Base-by-base conservation (phyloP, 2,113 vertebrate species). In the Rhinogobius similis region DNA sequence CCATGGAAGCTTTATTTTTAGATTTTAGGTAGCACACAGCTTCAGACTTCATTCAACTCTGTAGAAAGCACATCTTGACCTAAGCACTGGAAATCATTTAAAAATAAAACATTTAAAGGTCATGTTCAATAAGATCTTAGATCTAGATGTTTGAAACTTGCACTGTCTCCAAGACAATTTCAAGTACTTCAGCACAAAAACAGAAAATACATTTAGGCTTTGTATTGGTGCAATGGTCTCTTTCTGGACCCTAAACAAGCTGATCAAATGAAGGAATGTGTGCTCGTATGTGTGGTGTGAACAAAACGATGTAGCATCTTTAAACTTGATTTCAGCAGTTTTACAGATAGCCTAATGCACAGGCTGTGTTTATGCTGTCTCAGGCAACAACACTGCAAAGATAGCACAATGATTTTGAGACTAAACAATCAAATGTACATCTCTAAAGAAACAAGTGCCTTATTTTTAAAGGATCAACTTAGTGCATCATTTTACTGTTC, bases 381-480 rank as follows among this genome's bases (percentile, higher is more conserved):
- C 79, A 79, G 83, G 82, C 79, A 68, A 76, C 56, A 70, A 75
- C 46, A n/a, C 39, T 66, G 77, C 77, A 38, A 65, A 58, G 21
- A 70, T 55, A 18, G 78, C 78, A 73, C 66, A 5, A 70, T 76
- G 52, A 77, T 63, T 77, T 75, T 71, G 50, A 67, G 59, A 81
- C 43, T 81, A 72, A 85, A 67, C 82, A 79, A 84, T 89, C 83
- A 78, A 78, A 70, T 75, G 71, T 76, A 62, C 78, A 82, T 66
- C 53, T 66, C 62, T 68, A 16, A 50, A 64, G 50, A 67, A 76
- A 70, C 71, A 67, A 87, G 92, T 93, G 91, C 92, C 92, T 93
- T 93, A 84, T 43, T 63, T 85, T 86, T 73, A 81, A 76, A 83
- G 73, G 82, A 74, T 69, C 29, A 68, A 32, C 77, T 78, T 75